Evolutionary conservation across 2,888 invertebrate species (phyloP), one percentile per base, ranked within the genome.

Genomic region (Amitus sp.): DNA sequence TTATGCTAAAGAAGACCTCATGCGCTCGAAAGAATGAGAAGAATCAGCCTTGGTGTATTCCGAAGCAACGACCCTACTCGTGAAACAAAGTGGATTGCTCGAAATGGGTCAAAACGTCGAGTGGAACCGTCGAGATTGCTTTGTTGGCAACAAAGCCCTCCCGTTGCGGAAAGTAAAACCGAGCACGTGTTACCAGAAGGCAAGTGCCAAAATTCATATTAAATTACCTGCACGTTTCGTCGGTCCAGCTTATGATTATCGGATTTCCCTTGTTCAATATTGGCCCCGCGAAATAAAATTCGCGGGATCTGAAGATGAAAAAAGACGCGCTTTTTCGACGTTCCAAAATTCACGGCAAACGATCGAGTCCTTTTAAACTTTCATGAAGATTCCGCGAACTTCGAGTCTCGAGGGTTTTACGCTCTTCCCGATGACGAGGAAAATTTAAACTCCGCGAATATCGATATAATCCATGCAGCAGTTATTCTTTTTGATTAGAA

Each of bases 71-170:
- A 42, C 42, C 19, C 10, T 5, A 13, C 42, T 42, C 20, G 20
- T 42, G 20, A 42, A 42, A 42, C 15, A 42, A 42, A 42, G 42
- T 42, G 20, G 42, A 42, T 42, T 42, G 42, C 42, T 20, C n/a
- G 20, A 42, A 42, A 42, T 42, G 20, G 42, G 42, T 42, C 20
- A 42, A 42, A 42, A 42, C 20, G 42, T 42, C 42, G 20, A 42
- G 42, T 42, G 42, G 42, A 42, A 42, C 42, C n/a, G n/a, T 19
- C 18, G 42, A 42, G 42, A 42, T 42, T 42, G 42, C 20, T 20
- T 20, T 42, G 42, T 42, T 42, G 42, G 42, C 42, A 42, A 42
- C 42, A 18, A 42, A 42, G 42, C 15, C 20, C 20, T 18, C 18
- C 42, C 42, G n/a, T 10, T 42, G 42, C 19, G 42, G 19, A 42